Evolutionary conservation across 2,797 vertebrate genomes (phyloP).

Genomic region (Odontamblyopus lacepedii): DNA sequence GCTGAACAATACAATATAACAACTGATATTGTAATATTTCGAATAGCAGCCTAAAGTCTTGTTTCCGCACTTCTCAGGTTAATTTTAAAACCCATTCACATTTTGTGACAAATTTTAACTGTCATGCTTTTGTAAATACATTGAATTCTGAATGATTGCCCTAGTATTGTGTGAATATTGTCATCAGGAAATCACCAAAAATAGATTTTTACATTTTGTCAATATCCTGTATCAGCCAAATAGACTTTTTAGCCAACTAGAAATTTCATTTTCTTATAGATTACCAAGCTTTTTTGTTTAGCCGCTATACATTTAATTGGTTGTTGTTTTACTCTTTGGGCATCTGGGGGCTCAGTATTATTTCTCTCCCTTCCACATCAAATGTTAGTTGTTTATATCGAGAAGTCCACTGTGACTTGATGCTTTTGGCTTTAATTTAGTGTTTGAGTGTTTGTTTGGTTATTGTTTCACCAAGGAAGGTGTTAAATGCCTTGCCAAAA

Average conservation of each 20-base stretch:
- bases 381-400: not conserved
- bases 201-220: no score
- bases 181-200: no score
- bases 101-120: no score
- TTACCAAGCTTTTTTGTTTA: not conserved
- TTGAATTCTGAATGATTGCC: no score
- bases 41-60: not conserved
- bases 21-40: no score
- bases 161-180: no score
- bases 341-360: not conserved
- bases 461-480: not conserved
- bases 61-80: not conserved
- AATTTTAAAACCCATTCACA: no score
- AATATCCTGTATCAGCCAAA: no score
- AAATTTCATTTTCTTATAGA: no score
- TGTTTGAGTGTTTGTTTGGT: not conserved
- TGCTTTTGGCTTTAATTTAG: not conserved
- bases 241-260: no score
- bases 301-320: conserved; percentile 22
- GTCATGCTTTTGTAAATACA: no score
- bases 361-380: not conserved
- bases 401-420: conserved; percentile 1
- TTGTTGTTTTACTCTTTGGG: not conserved
- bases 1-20: no score
- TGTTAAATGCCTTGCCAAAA: not conserved